Conservation (phyloP, 2,888 invertebrate genomes). For the Elysia crispata region DNA sequence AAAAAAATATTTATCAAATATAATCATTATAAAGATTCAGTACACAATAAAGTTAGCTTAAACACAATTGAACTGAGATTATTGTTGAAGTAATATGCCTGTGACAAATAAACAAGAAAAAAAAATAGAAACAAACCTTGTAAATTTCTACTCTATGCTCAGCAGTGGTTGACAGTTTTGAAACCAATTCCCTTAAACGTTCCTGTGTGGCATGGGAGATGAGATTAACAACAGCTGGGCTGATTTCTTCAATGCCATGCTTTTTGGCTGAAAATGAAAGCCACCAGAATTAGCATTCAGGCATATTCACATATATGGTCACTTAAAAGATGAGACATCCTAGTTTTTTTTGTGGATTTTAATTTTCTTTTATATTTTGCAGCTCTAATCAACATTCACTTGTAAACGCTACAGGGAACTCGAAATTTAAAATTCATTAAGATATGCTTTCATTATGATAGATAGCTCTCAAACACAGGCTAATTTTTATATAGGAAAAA, state of each 20-base stretch:
- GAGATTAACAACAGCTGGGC: slow-evolving; percentile 90
- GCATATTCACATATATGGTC: too few relatives aligned
- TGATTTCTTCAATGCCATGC: slow-evolving; percentile 90
- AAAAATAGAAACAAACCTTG: slow-evolving; percentile 82
- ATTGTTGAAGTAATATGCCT: neutral
- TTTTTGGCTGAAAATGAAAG: slow-evolving; percentile 79
- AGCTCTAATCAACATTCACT: neutral
- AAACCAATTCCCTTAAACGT: slow-evolving; percentile 91
- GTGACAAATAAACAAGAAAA: neutral
- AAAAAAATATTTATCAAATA: neutral
- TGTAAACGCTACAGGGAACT: neutral
- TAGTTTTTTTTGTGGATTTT: too few relatives aligned
- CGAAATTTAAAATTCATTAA: too few relatives aligned
- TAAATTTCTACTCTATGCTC: slow-evolving; percentile 96
- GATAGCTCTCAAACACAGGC: too few relatives aligned
- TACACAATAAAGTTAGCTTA: neutral
- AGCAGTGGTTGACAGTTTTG: slow-evolving; percentile 93
- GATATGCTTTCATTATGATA: too few relatives aligned
- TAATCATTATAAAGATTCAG: neutral
- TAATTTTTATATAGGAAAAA: too few relatives aligned
- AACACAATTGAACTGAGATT: neutral
- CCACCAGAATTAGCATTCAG: neutral
- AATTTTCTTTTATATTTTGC: neutral
- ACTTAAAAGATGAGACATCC: neutral
- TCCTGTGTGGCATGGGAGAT: slow-evolving; percentile 97